A percentile compares a stretch with the other conserved stretches of the same genome.
phyloP scores from a whole-genome alignment of 2,888 invertebrate genomes.

The Capitulum mitella region DNA sequence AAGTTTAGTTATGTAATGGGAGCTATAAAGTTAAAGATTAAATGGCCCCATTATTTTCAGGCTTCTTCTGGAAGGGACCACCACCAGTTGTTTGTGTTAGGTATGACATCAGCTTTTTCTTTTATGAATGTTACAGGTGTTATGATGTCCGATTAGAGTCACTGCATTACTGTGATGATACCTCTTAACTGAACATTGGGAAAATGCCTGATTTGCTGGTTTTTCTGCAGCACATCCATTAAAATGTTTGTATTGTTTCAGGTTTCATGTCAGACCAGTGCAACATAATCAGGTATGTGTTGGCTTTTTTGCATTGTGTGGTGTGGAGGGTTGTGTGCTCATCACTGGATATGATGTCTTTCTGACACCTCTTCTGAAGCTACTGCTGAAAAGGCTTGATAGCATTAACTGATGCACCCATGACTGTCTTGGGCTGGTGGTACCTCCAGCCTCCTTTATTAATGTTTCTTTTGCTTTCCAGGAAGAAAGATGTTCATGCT shows the following conservation, averaged over 20 bases:
- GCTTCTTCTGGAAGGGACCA: neutral
- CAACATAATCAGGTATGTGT: neutral
- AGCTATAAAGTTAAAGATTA: too few relatives aligned
- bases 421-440: too few relatives aligned
- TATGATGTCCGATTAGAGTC: neutral
- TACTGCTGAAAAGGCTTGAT: neutral
- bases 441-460: neutral
- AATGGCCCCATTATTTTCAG: neutral
- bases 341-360: too few relatives aligned
- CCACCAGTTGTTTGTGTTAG: too few relatives aligned
- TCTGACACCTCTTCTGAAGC: constrained; percentile 16
- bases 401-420: neutral
- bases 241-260: too few relatives aligned
- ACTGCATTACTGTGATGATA: neutral
- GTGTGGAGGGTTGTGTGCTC: too few relatives aligned
- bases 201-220: too few relatives aligned
- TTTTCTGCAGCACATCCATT: too few relatives aligned
- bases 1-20: too few relatives aligned
- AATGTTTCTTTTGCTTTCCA: neutral
- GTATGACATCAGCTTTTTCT: too few relatives aligned
- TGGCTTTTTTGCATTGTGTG: too few relatives aligned
- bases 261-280: too few relatives aligned
- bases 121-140: neutral
- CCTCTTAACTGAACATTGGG: neutral
- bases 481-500: neutral